Base-by-base conservation (phyloP, 2,113 vertebrate species). In the Collichthys lucidus region DNA sequence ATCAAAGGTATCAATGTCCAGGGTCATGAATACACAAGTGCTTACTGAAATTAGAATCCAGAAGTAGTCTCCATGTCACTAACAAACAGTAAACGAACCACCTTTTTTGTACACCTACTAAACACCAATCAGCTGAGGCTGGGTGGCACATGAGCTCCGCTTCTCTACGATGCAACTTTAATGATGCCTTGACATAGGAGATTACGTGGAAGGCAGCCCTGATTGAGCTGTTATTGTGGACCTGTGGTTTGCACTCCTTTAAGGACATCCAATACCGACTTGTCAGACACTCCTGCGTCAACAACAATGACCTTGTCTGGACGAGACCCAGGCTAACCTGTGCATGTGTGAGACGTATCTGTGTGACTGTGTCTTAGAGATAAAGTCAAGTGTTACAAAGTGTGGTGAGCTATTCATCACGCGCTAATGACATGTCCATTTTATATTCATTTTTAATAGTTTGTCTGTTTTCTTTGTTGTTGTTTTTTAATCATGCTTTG, bases 131-230 rank as follows among this genome's bases (percentile, higher is more conserved):
- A 81, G 56, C 55, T 1, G 3, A 14, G n/a, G 35, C 66, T 57
- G 44, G 29, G 67, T 74, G 84, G 74, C 85, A 87, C 66, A 73
- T 70, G 84, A 87, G 74, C 82, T 59, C 77, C 75, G n/a, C 73
- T 15, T 68, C 56, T 50, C 24, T 29, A 31, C 78, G 79, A 92
- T 93, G 84, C 88, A 92, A 91, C 84, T 92, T 92, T 93, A 88
- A 94, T 92, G 90, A 68, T 77, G 61, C 64, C 73, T 20, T 80
- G 89, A 90, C 77, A 82, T 59, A 82, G 80, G 74, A 80, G 89
- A 91, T 88, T 74, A 71, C 88, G 59, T 88, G 64, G 40, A 35
- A 65, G 73, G 63, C 71, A 42, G 47, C 65, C 72, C 55, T 81
- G 82, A 88, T 69, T 83, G 88, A 83, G 79, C 53, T 75, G 49